Evolutionary conservation across 2,797 vertebrate species (phyloP).

Genomic region (Chelon auratus): DNA sequence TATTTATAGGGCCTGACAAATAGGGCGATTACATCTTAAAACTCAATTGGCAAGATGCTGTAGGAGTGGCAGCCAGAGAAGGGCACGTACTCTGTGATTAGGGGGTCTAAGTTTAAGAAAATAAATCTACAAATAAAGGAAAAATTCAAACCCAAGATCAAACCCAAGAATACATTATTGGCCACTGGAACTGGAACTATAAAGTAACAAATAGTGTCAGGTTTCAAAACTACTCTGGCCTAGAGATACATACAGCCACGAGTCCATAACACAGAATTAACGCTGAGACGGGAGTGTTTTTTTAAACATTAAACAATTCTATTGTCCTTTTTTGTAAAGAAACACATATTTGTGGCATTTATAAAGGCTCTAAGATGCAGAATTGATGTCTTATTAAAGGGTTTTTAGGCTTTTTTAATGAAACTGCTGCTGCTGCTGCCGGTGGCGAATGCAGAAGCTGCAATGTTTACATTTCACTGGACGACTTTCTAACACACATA

Average conservation of each 20-base stretch:
- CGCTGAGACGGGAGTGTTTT: too few species aligned
- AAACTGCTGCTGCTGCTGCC: not conserved
- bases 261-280: not conserved
- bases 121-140: not conserved
- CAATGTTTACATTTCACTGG: conserved; percentile 9
- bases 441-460: not conserved
- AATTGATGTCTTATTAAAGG: not conserved
- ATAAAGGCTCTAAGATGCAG: not conserved
- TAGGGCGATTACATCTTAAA: conserved; percentile 58
- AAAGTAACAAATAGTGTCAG: not conserved
- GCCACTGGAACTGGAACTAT: not conserved
- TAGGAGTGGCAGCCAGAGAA: conserved; percentile 44
- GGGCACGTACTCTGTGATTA: not conserved
- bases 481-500: not conserved
- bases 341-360: not conserved
- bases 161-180: too few species aligned
- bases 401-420: not conserved
- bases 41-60: conserved; percentile 41
- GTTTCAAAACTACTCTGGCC: not conserved
- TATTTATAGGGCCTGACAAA: conserved; percentile 67
- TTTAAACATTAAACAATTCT: not conserved
- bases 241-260: not conserved
- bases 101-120: conserved; percentile 1
- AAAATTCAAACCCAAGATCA: too few species aligned
- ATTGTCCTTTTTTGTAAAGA: not conserved